These are phyloP conservation scores for Punctoribates punctum DNA, from an alignment of 2,888 invertebrate species.

Conservation along the genomic window DNA sequence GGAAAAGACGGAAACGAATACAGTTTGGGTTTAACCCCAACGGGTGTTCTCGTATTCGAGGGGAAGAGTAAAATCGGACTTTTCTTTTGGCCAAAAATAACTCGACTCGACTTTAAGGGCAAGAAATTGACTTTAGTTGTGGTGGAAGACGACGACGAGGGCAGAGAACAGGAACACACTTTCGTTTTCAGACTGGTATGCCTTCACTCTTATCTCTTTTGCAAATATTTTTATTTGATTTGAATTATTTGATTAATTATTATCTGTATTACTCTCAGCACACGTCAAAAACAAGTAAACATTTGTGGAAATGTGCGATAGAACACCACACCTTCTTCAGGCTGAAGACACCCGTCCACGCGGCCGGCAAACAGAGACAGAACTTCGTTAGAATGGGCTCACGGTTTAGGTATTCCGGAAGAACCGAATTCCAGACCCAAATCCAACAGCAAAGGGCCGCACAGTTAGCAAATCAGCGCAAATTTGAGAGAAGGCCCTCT, in stretches of 20 bases:
- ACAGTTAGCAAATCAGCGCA: slow-evolving; percentile 70
- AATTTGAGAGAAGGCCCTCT: slow-evolving; percentile 89
- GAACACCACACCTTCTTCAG: slow-evolving; percentile 99
- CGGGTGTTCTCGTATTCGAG: slow-evolving; percentile 97
- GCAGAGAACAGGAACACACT: slow-evolving; percentile 83
- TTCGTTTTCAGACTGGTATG: slow-evolving; percentile 79
- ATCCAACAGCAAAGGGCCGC: slow-evolving; percentile 72
- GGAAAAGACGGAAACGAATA: slow-evolving; percentile 91
- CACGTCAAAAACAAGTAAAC: slow-evolving; percentile 97
- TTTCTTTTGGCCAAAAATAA: slow-evolving; percentile 99
- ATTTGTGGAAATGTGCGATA: slow-evolving; percentile 99
- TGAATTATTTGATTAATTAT: not conserved
- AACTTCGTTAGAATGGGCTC: slow-evolving; percentile 99
- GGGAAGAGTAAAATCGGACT: slow-evolving; percentile 93
- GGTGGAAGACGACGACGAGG: slow-evolving; percentile 94
- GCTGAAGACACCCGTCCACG: slow-evolving; percentile 59
- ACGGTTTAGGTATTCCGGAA: slow-evolving; percentile 81
- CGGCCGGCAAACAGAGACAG: slow-evolving; percentile 79
- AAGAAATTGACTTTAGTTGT: slow-evolving; percentile 95
- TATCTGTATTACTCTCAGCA: slow-evolving; percentile 56
- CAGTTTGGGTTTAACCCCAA: slow-evolving; percentile 91
- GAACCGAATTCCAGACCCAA: slow-evolving; percentile 84
- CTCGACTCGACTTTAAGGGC: slow-evolving; percentile 94
- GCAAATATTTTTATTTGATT: not conserved
- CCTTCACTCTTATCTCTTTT: not conserved